Conservation (phyloP, 2,113 vertebrate genomes). For the Perca flavescens region DNA sequence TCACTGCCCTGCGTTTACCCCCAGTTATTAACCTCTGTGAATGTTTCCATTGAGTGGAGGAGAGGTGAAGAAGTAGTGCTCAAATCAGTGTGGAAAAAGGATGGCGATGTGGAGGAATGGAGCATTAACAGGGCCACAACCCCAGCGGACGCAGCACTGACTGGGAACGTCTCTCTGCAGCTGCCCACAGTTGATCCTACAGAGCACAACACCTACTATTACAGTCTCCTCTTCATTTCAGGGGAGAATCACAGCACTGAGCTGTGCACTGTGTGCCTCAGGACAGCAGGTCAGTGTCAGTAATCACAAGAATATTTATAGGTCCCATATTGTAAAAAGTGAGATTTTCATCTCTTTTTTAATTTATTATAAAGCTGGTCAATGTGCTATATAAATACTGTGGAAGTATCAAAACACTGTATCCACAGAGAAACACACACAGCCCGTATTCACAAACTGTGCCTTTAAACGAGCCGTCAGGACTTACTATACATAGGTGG, state of each 20-base stretch:
- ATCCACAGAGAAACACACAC: too few species aligned
- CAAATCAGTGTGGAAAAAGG: slow-evolving; percentile 44
- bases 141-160: slow-evolving; percentile 33
- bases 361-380: too few species aligned
- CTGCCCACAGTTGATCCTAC: slow-evolving; percentile 41
- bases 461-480: too few species aligned
- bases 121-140: slow-evolving; percentile 34
- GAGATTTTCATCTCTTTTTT: too few species aligned
- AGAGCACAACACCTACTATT: slow-evolving; percentile 46
- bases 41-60: slow-evolving; percentile 75
- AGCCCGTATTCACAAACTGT: too few species aligned
- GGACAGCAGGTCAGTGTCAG: slow-evolving; percentile 71
- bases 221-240: slow-evolving; percentile 62
- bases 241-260: slow-evolving; percentile 16
- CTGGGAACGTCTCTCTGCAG: slow-evolving; percentile 72
- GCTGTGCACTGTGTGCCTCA: slow-evolving; percentile 72
- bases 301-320: too few species aligned
- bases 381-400: too few species aligned
- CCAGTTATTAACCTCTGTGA: slow-evolving; percentile 2
- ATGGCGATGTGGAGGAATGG: slow-evolving; percentile 24
- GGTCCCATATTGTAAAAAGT: too few species aligned
- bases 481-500: too few species aligned
- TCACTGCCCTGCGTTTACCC: slow-evolving; percentile 71
- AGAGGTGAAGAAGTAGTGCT: slow-evolving; percentile 56
- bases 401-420: too few species aligned